phyloP scores from a whole-genome alignment of 2,888 invertebrate species.

The Microplitis manilae region DNA sequence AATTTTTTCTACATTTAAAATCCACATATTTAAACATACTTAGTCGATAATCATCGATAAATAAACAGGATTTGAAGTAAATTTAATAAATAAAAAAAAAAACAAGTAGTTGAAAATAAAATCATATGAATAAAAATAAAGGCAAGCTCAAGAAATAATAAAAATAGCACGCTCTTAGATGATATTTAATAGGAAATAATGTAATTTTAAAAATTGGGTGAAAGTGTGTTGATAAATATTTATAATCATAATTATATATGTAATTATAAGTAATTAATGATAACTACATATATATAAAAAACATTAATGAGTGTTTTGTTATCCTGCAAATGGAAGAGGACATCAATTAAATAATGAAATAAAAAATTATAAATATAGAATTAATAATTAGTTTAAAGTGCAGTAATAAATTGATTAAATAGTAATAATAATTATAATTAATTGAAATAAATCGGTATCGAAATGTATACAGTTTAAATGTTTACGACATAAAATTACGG shows the following conservation, averaged over 20 bases:
- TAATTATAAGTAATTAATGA: not conserved
- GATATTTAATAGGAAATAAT: not conserved
- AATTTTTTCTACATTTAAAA: constrained; percentile 55
- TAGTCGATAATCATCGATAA: constrained; percentile 33
- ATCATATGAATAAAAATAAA: not conserved
- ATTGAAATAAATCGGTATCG: constrained; percentile 41
- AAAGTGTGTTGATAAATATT: not conserved
- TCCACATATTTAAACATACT: constrained; percentile 29
- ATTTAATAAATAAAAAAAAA: constrained; percentile 3
- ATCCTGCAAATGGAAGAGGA: constrained; percentile 26
- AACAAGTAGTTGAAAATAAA: not conserved
- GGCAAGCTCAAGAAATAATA: not conserved
- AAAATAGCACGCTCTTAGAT: not conserved
- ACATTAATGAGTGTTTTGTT: constrained; percentile 27
- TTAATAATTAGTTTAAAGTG: constrained; percentile 18
- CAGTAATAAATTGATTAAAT: not conserved
- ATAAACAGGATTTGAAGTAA: constrained; percentile 13
- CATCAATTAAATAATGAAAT: constrained; percentile 20
- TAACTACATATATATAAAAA: not conserved
- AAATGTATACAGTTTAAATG: constrained; percentile 65
- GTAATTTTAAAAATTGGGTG: not conserved
- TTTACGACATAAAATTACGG: constrained; percentile 71
- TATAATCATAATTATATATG: not conserved
- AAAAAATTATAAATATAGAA: constrained; percentile 7
- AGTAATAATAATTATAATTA: constrained; percentile 30